These are phyloP conservation scores for Tolypeutes matacus DNA, from an alignment of 2,797 vertebrate genomes.

Conservation along the genomic window DNA sequence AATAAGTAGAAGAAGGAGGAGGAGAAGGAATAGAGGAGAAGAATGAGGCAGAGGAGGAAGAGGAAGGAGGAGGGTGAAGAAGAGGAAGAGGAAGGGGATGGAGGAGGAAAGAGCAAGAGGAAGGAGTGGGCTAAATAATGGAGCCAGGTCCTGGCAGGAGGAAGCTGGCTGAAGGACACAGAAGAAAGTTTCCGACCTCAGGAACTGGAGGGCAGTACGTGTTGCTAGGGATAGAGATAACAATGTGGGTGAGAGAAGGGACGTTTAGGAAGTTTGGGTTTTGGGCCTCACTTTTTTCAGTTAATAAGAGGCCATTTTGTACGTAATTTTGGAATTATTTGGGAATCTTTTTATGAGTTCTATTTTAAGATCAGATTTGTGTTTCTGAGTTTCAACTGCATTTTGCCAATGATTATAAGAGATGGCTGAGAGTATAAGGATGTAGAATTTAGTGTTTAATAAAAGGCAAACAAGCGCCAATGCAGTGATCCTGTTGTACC, in stretches of 20 bases:
- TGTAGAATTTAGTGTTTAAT: slow-evolving; percentile 72
- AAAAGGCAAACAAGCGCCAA: slow-evolving; percentile 2
- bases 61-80: no score
- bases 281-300: neutral
- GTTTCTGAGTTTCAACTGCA: neutral
- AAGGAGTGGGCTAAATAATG: neutral
- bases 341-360: neutral
- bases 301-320: neutral
- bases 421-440: slow-evolving; percentile 21
- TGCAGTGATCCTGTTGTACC: neutral
- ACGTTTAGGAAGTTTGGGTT: neutral
- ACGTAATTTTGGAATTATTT: slow-evolving; percentile 42
- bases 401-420: slow-evolving; percentile 48
- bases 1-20: no score
- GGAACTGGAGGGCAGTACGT: accelerated
- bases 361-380: slow-evolving; percentile 27
- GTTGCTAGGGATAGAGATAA: neutral
- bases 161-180: neutral
- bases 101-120: neutral
- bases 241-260: neutral
- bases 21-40: no score
- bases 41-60: neutral
- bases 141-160: neutral
- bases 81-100: neutral
- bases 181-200: neutral